Base-by-base conservation (phyloP, 1,140 invertebrate species). In the Aphidius ervi region DNA sequence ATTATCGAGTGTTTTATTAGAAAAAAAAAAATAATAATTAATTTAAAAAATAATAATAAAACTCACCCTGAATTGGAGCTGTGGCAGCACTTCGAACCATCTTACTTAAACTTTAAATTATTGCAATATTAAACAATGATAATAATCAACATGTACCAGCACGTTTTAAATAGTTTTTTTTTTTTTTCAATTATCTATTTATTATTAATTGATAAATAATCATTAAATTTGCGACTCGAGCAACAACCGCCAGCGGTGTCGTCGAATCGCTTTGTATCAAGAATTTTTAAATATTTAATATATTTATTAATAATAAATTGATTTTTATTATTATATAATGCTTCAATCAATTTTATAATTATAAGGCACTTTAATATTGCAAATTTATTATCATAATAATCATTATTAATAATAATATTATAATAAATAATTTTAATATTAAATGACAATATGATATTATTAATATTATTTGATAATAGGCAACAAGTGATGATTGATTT, bases 21-120 rank as follows among this genome's bases (percentile, higher is more conserved):
- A 40, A 3, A 20, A 41, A 46, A 23, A 43, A 10, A 8, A 49
- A 10, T 53, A 5, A 2, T 37, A n/a, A 8, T 54, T 47, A 55
- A 48, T 45, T 10, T 41, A 52, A 57, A 42, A 53, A 46, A 2
- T n/a, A 47, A 49, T 50, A 10, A 16, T 9, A 9, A 23, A 20
- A 68, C 64, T 62, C 9, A 70, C 68, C 68, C 64, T 61, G 63
- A 41, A 65, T 61, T 54, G 68, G 67, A 52, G 65, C 61, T 42
- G 68, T 65, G 45, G 65, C 65, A 37, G 68, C 67, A 55, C 62
- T 67, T 62, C 66, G 66, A 49, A 67, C 66, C 68, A 70, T 70
- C 50, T 56, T 59, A 42, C n/a, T 9, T 43, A 41, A 6, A 10
- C 7, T 62, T 47, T 20, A 37, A 40, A 16, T 9, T 43, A 47